Evolutionary conservation across 2,797 vertebrate species (phyloP).

Genomic region (Lepilemur ruficaudatus): DNA sequence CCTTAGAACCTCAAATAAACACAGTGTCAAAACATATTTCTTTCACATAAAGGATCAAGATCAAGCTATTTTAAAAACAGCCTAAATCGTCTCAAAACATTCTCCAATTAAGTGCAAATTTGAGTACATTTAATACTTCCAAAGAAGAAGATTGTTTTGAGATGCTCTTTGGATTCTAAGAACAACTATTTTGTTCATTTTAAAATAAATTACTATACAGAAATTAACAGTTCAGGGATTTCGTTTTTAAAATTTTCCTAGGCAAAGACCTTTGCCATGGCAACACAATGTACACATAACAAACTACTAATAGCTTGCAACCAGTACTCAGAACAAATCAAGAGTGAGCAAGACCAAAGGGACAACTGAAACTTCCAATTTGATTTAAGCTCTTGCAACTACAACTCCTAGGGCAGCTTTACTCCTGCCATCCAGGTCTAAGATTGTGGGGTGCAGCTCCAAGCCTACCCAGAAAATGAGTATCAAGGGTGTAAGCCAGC

Average conservation of each 20-base stretch:
- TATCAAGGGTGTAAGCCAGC: background rate
- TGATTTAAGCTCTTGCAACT: background rate
- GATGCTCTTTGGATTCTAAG: constrained; percentile 44
- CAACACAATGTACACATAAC: background rate
- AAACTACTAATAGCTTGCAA: background rate
- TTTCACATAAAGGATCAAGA: background rate
- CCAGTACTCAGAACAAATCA: background rate
- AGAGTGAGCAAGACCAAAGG: background rate
- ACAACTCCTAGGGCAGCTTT: background rate
- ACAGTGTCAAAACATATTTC: background rate
- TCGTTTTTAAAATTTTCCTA: background rate
- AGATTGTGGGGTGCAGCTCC: background rate
- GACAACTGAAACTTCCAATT: background rate
- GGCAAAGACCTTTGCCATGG: background rate
- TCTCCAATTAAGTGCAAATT: constrained; percentile 16
- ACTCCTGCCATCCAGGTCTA: background rate
- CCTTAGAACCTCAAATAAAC: background rate
- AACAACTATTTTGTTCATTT: constrained; percentile 34
- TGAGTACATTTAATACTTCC: background rate
- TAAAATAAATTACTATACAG: background rate
- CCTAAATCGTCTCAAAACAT: background rate
- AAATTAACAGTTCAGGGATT: background rate
- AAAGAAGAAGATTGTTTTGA: background rate
- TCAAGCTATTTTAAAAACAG: constrained; percentile 38
- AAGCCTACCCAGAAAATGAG: constrained; percentile 5